Evolutionary conservation across 2,113 vertebrate species (phyloP), one percentile per base, ranked within the genome.

Genomic region (Hyla sarda): DNA sequence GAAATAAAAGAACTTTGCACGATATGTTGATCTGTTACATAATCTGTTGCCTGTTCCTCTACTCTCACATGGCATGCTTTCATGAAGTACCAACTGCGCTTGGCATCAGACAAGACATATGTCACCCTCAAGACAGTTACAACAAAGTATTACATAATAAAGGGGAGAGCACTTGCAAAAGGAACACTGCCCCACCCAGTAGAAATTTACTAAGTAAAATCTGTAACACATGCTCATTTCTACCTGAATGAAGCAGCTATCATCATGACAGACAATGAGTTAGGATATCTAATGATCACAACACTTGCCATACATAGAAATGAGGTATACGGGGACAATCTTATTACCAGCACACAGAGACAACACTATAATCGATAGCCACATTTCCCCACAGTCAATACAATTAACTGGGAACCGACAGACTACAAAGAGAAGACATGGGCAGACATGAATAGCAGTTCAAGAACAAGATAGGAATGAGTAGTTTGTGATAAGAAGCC

Each of bases 361-460:
- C 48, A 60, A 28, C 23, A 58, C 23, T 65, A 62, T 50, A 77
- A 84, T 84, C 83, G 45, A 84, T 77, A 77, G 30, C 13, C 71
- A 41, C 50, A 73, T 83, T 83, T 83, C 48, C 71, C 82, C 34
- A 25, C 30, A 73, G 82, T 58, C 82, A 83, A 74, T 75, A 65
- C 83, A 84, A 77, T 84, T 76, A 83, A 48, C 72, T 73, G 32
- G 13, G 82, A 82, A 34, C 12, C 30, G 28, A 11, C 45, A 69
- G 58, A 82, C 48, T 71, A 79, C 50, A 82, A 52, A 67, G 30
- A 21, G 30, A 82, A 71, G 76, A 56, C 76, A 23, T n/a, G 32
- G 50, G 17, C 5, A 37, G 76, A 79, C 19, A 25, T 5, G 32
- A 56, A 79, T 30, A 48, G 21, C 30, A 14, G 25, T 21, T 54